Percentiles rank a stretch among this genome's conserved stretches.
phyloP scores from a whole-genome alignment of 2,113 vertebrate species.

The Oplegnathus fasciatus region DNA sequence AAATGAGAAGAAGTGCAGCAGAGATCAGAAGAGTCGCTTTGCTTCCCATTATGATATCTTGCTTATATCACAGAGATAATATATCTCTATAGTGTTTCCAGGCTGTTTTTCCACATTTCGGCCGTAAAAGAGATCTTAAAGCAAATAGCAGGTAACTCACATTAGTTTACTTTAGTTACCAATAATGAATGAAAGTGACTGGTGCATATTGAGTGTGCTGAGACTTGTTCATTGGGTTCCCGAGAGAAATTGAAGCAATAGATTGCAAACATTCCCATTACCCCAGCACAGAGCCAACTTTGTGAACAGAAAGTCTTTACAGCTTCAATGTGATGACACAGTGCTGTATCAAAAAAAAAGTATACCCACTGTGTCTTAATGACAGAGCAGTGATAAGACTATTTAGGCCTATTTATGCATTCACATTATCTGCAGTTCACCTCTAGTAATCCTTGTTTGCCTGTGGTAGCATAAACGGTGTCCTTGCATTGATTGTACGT shows the following conservation, averaged over 20 bases:
- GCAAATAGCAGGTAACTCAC: slow-evolving; percentile 26
- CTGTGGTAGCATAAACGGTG: too few species aligned
- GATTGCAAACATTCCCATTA: slow-evolving; percentile 53
- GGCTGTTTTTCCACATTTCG: neutral
- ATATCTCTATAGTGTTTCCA: neutral
- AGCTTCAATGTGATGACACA: slow-evolving; percentile 41
- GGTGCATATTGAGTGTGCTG: slow-evolving; percentile 16
- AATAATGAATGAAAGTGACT: slow-evolving; percentile 41
- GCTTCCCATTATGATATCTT: neutral
- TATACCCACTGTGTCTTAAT: neutral
- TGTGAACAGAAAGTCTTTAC: slow-evolving; percentile 52
- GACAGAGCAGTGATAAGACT: slow-evolving; percentile 1
- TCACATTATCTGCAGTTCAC: slow-evolving; percentile 11
- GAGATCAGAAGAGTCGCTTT: neutral
- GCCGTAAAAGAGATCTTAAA: slow-evolving; percentile 12
- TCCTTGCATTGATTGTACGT: neutral
- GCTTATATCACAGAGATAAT: neutral
- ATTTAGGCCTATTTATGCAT: neutral
- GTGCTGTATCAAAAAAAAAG: slow-evolving; percentile 18
- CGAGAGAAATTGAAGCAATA: slow-evolving; percentile 40
- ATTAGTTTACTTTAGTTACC: slow-evolving; percentile 31
- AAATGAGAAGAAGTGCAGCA: neutral
- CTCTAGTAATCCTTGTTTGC: neutral
- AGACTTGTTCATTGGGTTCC: slow-evolving; percentile 27
- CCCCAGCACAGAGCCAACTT: slow-evolving; percentile 35